These are phyloP conservation scores for Tribolium castaneum DNA, from an alignment of 1,140 invertebrate genomes.

Conservation along the genomic window DNA sequence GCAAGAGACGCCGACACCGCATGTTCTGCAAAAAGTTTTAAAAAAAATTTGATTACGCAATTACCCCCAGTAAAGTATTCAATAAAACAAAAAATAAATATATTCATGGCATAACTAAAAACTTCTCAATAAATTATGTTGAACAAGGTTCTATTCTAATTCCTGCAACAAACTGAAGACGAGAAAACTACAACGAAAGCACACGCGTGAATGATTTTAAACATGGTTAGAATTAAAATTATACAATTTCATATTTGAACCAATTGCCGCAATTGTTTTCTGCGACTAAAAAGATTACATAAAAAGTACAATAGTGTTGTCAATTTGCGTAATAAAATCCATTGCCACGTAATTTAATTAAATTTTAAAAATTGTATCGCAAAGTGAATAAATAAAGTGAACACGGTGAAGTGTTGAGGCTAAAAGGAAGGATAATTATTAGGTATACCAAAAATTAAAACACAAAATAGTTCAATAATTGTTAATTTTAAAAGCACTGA, in stretches of 20 bases:
- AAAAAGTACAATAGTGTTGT: no score
- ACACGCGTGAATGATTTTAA: not conserved
- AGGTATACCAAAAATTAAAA: not conserved
- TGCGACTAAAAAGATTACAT: no score
- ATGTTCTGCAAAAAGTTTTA: slow-evolving; percentile 69
- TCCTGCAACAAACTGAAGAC: not conserved
- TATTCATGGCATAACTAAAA: slow-evolving; percentile 2
- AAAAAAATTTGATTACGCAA: slow-evolving; percentile 15
- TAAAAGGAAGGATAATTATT: no score
- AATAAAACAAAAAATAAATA: not conserved
- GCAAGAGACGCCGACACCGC: slow-evolving; percentile 80
- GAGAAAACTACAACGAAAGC: not conserved
- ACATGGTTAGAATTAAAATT: not conserved
- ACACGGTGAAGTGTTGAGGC: no score
- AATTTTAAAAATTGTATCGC: no score
- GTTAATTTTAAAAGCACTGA: not conserved
- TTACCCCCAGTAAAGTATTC: not conserved
- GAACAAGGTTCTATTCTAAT: not conserved
- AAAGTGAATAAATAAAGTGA: no score
- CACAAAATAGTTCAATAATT: not conserved
- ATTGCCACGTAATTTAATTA: no score
- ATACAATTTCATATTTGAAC: not conserved
- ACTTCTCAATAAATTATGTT: not conserved
- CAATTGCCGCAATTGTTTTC: no score
- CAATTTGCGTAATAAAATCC: no score